A percentile compares a stretch with the other conserved stretches of the same genome.
Conservation (phyloP, 2,797 vertebrate genomes). For the Rhabdophis nuchalis region DNA sequence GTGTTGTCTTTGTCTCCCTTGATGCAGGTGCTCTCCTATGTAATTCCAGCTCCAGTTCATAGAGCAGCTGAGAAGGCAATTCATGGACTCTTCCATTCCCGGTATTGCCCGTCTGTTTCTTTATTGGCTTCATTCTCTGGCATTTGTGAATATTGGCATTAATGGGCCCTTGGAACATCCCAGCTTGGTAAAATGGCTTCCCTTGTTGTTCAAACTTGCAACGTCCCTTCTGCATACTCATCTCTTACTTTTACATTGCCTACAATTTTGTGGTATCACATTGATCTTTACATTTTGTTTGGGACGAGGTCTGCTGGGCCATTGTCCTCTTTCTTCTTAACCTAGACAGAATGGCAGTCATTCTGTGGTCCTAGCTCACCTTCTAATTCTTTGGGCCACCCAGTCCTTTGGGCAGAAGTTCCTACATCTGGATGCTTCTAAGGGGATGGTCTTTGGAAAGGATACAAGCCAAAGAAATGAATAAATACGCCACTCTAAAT, state of each 20-base stretch:
- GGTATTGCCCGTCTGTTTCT: constrained; percentile 66
- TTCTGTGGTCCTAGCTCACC: not conserved
- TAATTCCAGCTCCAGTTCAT: constrained; percentile 78
- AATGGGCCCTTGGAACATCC: no score
- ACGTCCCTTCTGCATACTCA: not conserved
- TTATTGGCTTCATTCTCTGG: not conserved
- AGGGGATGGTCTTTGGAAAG: not conserved
- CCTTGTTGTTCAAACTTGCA: not conserved
- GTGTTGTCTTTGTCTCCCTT: not conserved
- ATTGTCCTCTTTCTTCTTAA: not conserved
- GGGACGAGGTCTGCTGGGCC: no score
- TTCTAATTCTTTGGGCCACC: not conserved
- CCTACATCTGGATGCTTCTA: not conserved
- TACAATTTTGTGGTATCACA: not conserved
- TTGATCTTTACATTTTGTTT: not conserved
- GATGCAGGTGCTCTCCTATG: constrained; percentile 70
- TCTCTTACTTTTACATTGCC: not conserved
- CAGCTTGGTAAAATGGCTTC: not conserved
- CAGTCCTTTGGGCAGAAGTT: not conserved
- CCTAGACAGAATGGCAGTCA: not conserved
- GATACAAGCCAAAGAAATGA: not conserved
- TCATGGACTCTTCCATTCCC: constrained; percentile 84
- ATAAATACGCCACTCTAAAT: not conserved
- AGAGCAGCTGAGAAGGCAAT: constrained; percentile 61
- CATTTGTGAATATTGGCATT: not conserved